Base-by-base conservation (phyloP, 2,113 vertebrate species). In the Toxotes chatareus region DNA sequence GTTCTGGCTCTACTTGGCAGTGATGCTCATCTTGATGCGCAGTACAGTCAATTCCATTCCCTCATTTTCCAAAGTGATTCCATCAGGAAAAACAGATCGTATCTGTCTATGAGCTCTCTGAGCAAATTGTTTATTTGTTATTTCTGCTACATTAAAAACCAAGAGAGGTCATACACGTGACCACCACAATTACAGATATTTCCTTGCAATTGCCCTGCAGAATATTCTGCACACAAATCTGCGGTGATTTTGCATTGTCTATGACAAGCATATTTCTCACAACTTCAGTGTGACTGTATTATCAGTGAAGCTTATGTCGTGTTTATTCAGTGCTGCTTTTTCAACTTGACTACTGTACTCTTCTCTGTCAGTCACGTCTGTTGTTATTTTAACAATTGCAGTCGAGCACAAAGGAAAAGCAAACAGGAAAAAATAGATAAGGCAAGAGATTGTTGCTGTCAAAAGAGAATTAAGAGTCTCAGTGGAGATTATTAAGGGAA, bases 361-460 rank as follows among this genome's bases (percentile, higher is more conserved):
- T 21, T 51, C 38, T 61, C 56, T 57, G 16, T 56, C 47, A 16
- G 36, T 4, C 62, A 32, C 59, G 73, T 69, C 81, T 23, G 74
- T 80, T 81, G 62, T 59, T 84, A 73, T 82, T 93, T 89, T 80
- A 70, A 91, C 89, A 90, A 92, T 94, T 91, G 84, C 73, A 77
- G 83, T 85, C 51, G 67, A 88, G 85, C 93, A 84, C 84, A 90
- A 78, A 92, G 89, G 92, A 93, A 95, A 93, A 70, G 76, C 93
- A 96, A 96, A 96, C 90, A 93, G 93, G 93, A 96, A 94, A 93
- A 89, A 88, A 88, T 27, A 82, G 89, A 96, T 95, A 93, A 94
- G 79, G 85, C 61, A 32, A 0, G 51, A 67, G 17, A 82, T 74
- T 53, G 73, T 83, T 55, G 70, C 31, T 70, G 23, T 81, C 32